These are phyloP conservation scores for Dryomyza anilis DNA, from an alignment of 2,888 invertebrate species.

Conservation along the genomic window DNA sequence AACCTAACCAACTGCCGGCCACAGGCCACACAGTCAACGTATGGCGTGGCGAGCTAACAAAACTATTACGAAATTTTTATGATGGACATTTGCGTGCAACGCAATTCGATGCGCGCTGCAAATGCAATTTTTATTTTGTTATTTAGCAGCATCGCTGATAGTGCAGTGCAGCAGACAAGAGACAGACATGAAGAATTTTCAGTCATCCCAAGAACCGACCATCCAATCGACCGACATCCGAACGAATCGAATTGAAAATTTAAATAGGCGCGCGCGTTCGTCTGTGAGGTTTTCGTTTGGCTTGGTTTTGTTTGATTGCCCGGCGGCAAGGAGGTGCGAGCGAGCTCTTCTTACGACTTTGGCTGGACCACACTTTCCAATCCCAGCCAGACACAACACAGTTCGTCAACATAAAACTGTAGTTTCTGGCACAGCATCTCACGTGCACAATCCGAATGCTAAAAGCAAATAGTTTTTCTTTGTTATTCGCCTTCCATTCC, in stretches of 20 bases:
- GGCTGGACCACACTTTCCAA: conserved; percentile 13
- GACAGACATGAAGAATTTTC: too few relatives aligned
- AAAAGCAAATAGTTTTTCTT: background rate
- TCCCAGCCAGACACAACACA: background rate
- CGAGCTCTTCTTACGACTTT: too few relatives aligned
- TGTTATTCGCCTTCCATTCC: background rate
- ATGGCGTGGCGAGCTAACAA: background rate
- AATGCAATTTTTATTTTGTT: too few relatives aligned
- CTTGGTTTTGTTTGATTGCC: too few relatives aligned
- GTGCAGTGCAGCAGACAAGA: too few relatives aligned
- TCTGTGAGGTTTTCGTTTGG: too few relatives aligned
- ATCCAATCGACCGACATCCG: background rate
- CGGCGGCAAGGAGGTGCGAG: background rate
- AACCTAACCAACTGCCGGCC: background rate
- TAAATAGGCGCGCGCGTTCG: background rate
- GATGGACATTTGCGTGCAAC: conserved; percentile 17
- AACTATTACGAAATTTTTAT: conserved; percentile 15
- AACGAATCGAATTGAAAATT: conserved; percentile 6
- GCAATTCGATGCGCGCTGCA: background rate
- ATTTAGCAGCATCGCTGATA: too few relatives aligned
- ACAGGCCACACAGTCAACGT: background rate
- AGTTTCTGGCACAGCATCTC: too few relatives aligned
- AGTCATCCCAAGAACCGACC: background rate
- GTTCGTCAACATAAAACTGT: too few relatives aligned
- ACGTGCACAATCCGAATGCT: background rate